These are phyloP conservation scores for Echeneis naucrates DNA, from an alignment of 2,797 vertebrate genomes.

Conservation along the genomic window DNA sequence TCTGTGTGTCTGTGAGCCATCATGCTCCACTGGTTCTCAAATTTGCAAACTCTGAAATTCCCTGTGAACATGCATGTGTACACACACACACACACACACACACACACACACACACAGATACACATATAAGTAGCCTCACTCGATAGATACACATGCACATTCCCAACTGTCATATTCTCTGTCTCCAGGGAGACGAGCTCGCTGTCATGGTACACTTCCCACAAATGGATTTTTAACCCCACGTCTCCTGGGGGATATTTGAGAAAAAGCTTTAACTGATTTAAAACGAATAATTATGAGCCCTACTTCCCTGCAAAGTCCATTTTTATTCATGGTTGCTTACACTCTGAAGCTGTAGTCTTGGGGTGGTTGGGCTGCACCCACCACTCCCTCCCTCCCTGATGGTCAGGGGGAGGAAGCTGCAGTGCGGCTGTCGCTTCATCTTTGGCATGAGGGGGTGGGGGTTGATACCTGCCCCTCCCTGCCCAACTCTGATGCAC, in stretches of 20 bases:
- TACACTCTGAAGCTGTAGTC: constrained; percentile 75
- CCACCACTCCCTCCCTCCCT: constrained; percentile 19
- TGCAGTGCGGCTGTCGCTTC: constrained; percentile 60
- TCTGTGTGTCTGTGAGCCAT: constrained; percentile 54
- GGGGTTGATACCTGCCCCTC: constrained; percentile 53
- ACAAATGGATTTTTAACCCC: constrained; percentile 89
- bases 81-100: constrained; percentile 33
- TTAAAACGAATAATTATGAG: constrained; percentile 86
- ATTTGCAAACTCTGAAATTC: constrained; percentile 69
- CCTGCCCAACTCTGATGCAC: constrained; percentile 47
- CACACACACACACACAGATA: constrained; percentile 33
- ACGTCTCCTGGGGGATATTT: constrained; percentile 84
- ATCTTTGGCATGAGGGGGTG: constrained; percentile 49
- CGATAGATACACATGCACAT: constrained; percentile 64
- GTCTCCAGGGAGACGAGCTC: constrained; percentile 86
- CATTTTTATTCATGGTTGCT: constrained; percentile 85
- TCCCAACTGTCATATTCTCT: constrained; percentile 74
- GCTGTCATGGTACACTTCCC: constrained; percentile 87
- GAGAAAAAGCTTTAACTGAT: constrained; percentile 87
- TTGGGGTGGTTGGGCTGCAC: constrained; percentile 43
- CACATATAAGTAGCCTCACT: constrained; percentile 43
- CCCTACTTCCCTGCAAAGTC: constrained; percentile 79
- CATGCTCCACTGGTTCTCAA: constrained; percentile 67
- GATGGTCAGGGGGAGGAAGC: constrained; percentile 48
- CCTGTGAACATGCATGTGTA: constrained; percentile 49